These are phyloP conservation scores for Sinhomidia bicolor DNA, from an alignment of 2,888 invertebrate species.

Conservation along the genomic window DNA sequence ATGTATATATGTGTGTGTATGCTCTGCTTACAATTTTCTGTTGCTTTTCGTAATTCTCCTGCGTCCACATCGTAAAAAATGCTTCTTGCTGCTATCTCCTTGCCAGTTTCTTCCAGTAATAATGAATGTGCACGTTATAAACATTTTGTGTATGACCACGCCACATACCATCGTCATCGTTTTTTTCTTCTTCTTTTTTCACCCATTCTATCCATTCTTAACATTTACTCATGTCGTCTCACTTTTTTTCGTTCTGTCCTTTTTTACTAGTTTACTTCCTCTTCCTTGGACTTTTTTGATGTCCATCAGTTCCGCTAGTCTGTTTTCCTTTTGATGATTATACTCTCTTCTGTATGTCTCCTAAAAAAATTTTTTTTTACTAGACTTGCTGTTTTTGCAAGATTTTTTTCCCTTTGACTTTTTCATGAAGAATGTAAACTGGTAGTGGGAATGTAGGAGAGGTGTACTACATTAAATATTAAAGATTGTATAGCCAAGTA, in stretches of 20 bases:
- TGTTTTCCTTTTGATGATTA: constrained; percentile 38
- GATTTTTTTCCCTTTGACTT: background rate
- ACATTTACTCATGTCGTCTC: constrained; percentile 25
- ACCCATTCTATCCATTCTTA: background rate
- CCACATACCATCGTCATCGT: constrained; percentile 20
- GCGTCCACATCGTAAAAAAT: background rate
- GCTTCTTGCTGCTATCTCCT: background rate
- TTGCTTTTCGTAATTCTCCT: constrained; percentile 34
- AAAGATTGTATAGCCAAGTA: background rate
- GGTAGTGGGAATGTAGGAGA: too few species aligned
- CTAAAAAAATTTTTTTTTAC: background rate
- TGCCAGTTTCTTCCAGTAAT: background rate
- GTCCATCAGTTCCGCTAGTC: constrained; percentile 59
- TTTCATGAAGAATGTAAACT: background rate
- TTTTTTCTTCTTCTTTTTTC: background rate
- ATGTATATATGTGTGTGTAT: too few species aligned
- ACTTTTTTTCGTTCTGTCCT: background rate
- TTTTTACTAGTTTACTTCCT: constrained; percentile 37
- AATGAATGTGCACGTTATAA: constrained; percentile 28
- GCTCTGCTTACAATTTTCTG: background rate
- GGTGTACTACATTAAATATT: background rate
- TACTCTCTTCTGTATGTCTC: constrained; percentile 2
- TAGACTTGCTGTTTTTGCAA: background rate
- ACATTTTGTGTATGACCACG: constrained; percentile 23
- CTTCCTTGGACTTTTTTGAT: constrained; percentile 2